These are phyloP conservation scores for Zosterops pallidus DNA, from an alignment of 2,113 vertebrate genomes.

Conservation along the genomic window DNA sequence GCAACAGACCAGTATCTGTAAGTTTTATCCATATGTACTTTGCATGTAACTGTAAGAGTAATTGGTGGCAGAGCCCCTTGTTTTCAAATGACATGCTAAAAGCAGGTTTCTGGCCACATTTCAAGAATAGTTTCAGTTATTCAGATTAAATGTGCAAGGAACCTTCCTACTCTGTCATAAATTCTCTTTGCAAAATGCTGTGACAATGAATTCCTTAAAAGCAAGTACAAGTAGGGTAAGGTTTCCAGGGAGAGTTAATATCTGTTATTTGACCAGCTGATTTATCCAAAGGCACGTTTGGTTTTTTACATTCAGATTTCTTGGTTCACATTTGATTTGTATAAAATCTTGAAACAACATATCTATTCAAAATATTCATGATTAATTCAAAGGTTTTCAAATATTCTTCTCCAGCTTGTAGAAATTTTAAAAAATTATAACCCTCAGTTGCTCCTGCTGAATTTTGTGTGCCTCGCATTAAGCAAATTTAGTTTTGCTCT, in stretches of 20 bases:
- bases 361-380: background rate
- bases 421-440: background rate
- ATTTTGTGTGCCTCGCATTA: background rate
- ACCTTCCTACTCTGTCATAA: slow-evolving; percentile 4
- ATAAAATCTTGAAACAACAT: background rate
- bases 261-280: slow-evolving; percentile 11
- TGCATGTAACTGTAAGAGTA: background rate
- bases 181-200: slow-evolving; percentile 2
- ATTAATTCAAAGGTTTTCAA: slow-evolving; percentile 18
- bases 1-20: background rate
- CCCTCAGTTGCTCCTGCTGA: background rate
- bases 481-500: background rate
- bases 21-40: background rate
- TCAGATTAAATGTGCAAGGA: slow-evolving; percentile 12
- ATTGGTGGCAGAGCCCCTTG: background rate
- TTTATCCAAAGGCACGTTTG: slow-evolving; percentile 13
- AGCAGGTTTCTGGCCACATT: slow-evolving; percentile 33
- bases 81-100: slow-evolving; percentile 18
- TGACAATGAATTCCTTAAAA: slow-evolving; percentile 23
- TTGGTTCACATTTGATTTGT: background rate
- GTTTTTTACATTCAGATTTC: background rate
- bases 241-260: slow-evolving; percentile 12
- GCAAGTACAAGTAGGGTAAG: background rate
- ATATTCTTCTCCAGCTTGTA: background rate
- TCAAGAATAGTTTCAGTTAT: slow-evolving; percentile 12